Percentiles rank a stretch among this genome's conserved stretches.
Conservation (phyloP, 2,888 invertebrate species). For the Helicoverpa assulta region DNA sequence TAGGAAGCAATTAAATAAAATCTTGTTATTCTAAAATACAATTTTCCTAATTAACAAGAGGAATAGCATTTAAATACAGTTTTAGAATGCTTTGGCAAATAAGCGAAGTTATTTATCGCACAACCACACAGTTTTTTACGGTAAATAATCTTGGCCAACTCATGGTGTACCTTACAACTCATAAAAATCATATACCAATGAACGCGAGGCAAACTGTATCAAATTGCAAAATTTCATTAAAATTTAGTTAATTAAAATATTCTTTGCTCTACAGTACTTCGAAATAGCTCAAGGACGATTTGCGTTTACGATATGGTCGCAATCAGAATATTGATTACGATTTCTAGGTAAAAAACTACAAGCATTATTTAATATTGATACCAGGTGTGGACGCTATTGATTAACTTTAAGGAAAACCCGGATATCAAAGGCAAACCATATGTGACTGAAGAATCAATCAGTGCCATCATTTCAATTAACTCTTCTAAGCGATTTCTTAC, state of each 20-base stretch:
- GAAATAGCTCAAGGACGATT: conserved; percentile 12
- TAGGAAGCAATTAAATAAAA: too few relatives aligned
- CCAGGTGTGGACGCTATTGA: background rate
- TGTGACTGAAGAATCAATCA: background rate
- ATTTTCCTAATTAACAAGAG: background rate
- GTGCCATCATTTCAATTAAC: too few relatives aligned
- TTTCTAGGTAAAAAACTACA: conserved; percentile 7
- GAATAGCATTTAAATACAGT: background rate
- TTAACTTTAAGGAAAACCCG: background rate
- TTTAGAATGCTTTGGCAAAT: background rate
- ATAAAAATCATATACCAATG: background rate
- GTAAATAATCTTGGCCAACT: conserved; percentile 8
- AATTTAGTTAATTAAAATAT: conserved; percentile 4
- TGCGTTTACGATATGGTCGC: conserved; percentile 6
- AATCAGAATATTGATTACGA: conserved; percentile 8
- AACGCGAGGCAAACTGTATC: conserved; percentile 8
- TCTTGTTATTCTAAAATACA: too few relatives aligned
- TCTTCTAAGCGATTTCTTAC: too few relatives aligned
- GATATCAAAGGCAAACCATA: background rate
- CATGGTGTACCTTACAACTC: background rate
- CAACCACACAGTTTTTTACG: background rate
- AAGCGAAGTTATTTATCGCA: conserved; percentile 36
- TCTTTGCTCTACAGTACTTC: background rate
- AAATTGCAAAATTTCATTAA: conserved; percentile 6
- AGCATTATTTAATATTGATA: conserved; percentile 5